Percentiles rank a stretch among this genome's conserved stretches.
Conservation (phyloP, 2,888 invertebrate species). For the Acronicta psi region DNA sequence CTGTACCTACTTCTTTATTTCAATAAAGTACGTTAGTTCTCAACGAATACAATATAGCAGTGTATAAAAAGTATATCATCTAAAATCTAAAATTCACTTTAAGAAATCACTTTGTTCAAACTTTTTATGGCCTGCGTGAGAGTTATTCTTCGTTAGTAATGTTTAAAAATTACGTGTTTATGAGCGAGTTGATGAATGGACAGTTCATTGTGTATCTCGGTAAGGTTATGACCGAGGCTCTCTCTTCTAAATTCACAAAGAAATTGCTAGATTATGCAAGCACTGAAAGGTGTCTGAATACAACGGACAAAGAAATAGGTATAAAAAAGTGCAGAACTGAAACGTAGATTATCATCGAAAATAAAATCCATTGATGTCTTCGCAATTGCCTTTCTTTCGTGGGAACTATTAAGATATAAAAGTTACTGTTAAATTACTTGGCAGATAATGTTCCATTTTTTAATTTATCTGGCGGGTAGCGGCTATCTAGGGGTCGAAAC, state of each 20-base stretch:
- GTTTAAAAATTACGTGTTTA: constrained; percentile 19
- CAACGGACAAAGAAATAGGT: neutral
- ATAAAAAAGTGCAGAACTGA: neutral
- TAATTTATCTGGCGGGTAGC: too few species aligned
- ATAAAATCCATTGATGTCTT: neutral
- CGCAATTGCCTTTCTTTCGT: neutral
- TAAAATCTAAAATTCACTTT: neutral
- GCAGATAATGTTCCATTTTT: too few species aligned
- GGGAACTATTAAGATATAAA: too few species aligned
- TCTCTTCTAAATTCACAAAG: constrained; percentile 6
- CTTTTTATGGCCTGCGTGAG: constrained; percentile 45
- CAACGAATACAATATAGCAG: too few species aligned
- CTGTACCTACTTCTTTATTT: neutral
- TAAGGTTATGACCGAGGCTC: constrained; percentile 1
- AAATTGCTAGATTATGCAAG: constrained; percentile 25
- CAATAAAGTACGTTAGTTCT: too few species aligned
- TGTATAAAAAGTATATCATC: too few species aligned
- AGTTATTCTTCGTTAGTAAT: constrained; percentile 18
- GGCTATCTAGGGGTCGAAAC: too few species aligned
- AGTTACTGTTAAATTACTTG: too few species aligned
- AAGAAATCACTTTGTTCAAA: constrained; percentile 27
- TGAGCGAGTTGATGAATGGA: constrained; percentile 20
- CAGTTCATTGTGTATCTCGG: constrained; percentile 13
- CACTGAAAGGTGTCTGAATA: constrained; percentile 1
- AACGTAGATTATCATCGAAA: neutral